Evolutionary conservation across 2,888 invertebrate genomes (phyloP), one percentile per base, ranked within the genome.

Genomic region (Gonocerus acuteangulatus): DNA sequence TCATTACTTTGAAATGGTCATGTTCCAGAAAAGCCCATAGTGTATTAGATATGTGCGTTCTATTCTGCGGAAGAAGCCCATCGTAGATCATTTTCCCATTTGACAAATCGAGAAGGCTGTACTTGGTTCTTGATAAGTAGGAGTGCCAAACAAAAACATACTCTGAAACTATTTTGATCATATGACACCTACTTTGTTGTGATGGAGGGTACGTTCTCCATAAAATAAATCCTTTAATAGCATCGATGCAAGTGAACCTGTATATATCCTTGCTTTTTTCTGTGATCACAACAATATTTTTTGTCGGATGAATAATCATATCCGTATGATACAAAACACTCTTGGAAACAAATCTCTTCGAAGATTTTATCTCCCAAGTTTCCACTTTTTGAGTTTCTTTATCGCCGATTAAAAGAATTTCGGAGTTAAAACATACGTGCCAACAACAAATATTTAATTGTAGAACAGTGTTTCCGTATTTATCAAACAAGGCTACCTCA

Each of bases 311-410:
- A 23, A 56, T 27, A 13, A 42, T 18, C 9, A 44, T 27, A 42
- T 56, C 56, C 7, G 56, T 56, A 1, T 42, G 44, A 16, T 42
- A 56, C 36, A 44, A 27, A n/a, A 44, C 56, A 56, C 19, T 21
- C 42, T 56, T 56, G 18, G 56, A 56, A 16, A 56, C 6, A 4
- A 15, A 44, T 44, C 22, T 18, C n/a, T 44, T 18, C 4, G 22
- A 42, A 11, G 44, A 22, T 44, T 56, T 42, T n/a, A 56, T 44
- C 9, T 22, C 23, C 56, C 56, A 56, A 1, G 56, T 44, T 44
- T 56, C 56, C 15, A 56, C 18, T 15, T 16, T 44, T 22, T 56
- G 56, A 11, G 56, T 42, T 18, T 2, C 7, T 42, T 56, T 56
- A 23, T 56, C 42, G n/a, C 56, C 56, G n/a, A 56, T 22, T 7